A percentile compares a stretch with the other conserved stretches of the same genome.
phyloP scores from a whole-genome alignment of 1,140 invertebrate species.

The Proctacanthus coquilletti region DNA sequence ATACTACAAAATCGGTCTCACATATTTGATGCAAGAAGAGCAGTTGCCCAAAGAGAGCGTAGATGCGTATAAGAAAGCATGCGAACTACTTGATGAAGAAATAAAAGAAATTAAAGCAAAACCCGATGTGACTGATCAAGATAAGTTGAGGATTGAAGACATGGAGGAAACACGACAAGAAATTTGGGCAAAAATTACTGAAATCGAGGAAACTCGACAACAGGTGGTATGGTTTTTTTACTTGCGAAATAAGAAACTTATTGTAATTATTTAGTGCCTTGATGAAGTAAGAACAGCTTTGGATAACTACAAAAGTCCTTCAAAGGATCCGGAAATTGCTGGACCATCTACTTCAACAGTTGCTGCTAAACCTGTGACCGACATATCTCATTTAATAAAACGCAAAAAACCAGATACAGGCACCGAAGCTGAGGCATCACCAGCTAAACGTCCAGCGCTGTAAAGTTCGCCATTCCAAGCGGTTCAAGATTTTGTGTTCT shows the following conservation, averaged over 20 bases:
- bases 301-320: constrained; percentile 22
- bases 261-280: constrained; percentile 11
- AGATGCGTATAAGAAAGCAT: constrained; percentile 17
- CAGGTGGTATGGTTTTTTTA: constrained; percentile 9
- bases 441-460: constrained; percentile 22
- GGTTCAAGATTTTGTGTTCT: too few relatives aligned
- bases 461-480: too few relatives aligned
- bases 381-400: constrained; percentile 28
- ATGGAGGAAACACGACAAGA: constrained; percentile 27
- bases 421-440: constrained; percentile 21
- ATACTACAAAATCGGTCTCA: constrained; percentile 28
- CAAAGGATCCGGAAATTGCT: neutral
- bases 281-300: constrained; percentile 25
- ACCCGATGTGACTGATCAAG: constrained; percentile 16
- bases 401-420: constrained; percentile 28
- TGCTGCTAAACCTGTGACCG: constrained; percentile 20
- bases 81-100: constrained; percentile 20
- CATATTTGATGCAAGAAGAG: constrained; percentile 19
- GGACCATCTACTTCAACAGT: constrained; percentile 13
- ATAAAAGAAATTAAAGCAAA: constrained; percentile 20
- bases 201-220: constrained; percentile 28
- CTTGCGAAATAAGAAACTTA: neutral
- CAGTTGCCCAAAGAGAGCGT: constrained; percentile 25
- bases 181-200: constrained; percentile 26
- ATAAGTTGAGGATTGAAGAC: constrained; percentile 23